Evolutionary conservation across 1,140 invertebrate genomes (phyloP), one percentile per base, ranked within the genome.

Genomic region (Macrocentrus cingulum): DNA sequence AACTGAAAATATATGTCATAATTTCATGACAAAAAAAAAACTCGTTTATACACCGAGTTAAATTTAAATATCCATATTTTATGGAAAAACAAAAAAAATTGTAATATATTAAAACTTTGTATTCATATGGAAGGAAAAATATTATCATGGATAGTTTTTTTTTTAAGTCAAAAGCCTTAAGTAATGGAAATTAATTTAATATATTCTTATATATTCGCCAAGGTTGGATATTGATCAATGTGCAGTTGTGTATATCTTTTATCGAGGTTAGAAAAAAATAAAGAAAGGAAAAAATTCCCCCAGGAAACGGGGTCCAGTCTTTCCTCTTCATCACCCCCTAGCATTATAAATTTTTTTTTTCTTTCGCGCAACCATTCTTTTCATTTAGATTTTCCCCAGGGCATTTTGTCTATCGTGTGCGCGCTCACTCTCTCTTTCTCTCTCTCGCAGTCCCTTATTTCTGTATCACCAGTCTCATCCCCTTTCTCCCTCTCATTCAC

Each of bases 251-350:
- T 29, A 16, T 25, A 8, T 13, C 18, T 13, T 2, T 57, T 9
- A 50, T 51, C 25, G 1, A 19, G n/a, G 25, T 34, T 36, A 9
- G 4, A 9, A 32, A 49, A 51, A 37, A 51, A 15, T 46, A 50
- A 50, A 42, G 41, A 61, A 61, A 46, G 5, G 9, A 36, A 49
- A 32, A 44, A 16, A 54, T 49, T 9, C 25, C 25, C 25, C 25
- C 25, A 29, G 25, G 25, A 60, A 54, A 11, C 16, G 16, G 34
- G 18, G 56, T 22, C 32, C 48, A 15, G 15, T 16, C 16, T 36
- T 45, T 51, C 41, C 39, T 39, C 45, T 41, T 53, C 22, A 37
- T 32, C 36, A 49, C 50, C 13, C 25, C 37, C 16, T 20, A 18
- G 48, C 11, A 29, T 29, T 29, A 29, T 29, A 29, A n/a, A n/a